Conservation (phyloP, 2,797 vertebrate species). For the Mycteria americana region DNA sequence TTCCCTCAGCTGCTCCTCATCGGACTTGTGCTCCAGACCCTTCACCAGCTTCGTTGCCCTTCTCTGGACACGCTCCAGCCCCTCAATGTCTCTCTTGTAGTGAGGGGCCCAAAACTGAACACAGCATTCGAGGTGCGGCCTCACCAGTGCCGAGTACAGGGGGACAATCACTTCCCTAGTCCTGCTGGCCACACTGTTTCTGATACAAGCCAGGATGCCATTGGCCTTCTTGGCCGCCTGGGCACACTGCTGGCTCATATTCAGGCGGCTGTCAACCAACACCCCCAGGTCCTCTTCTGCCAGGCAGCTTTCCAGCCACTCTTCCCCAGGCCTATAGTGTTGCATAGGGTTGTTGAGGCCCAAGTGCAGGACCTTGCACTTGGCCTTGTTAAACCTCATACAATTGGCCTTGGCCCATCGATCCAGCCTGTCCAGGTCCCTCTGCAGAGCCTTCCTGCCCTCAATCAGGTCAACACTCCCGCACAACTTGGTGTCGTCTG, state of each 20-base stretch:
- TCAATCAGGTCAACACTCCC: neutral
- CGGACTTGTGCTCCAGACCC: neutral
- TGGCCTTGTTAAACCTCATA: neutral
- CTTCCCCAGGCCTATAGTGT: neutral
- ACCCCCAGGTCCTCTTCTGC: neutral
- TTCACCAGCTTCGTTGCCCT: neutral
- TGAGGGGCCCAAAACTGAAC: neutral
- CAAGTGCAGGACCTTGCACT: neutral
- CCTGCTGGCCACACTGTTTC: neutral
- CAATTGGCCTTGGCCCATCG: fast-evolving
- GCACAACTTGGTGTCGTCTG: neutral
- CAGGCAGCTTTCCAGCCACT: neutral
- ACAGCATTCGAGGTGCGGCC: neutral
- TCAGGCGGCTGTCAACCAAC: fast-evolving
- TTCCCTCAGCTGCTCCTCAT: neutral
- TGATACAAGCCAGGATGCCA: neutral
- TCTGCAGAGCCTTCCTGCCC: neutral
- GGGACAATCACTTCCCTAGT: neutral
- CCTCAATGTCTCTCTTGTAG: neutral
- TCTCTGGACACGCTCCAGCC: neutral
- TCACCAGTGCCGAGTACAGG: neutral
- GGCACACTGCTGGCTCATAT: neutral
- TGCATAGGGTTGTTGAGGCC: neutral
- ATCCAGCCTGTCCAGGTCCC: neutral
- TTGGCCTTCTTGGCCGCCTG: neutral